Base-by-base conservation (phyloP, 2,888 invertebrate species). In the Ectemnius cavifrons region DNA sequence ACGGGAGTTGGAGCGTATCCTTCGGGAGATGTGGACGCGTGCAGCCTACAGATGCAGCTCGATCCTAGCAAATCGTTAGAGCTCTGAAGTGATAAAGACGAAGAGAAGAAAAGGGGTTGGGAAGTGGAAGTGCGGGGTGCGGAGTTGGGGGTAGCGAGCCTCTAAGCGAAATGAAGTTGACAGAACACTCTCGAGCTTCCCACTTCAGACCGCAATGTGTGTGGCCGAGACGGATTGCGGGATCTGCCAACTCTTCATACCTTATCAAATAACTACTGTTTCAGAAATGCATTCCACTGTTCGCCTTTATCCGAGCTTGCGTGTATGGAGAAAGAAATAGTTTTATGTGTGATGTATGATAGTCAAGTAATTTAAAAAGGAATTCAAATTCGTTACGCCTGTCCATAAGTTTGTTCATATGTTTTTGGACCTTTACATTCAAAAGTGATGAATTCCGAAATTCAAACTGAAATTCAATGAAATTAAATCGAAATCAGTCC, bases 31-130 rank as follows among this genome's bases (percentile, higher is more conserved):
- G 85, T 87, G 88, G 88, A 90, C 90, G 90, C 88, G 88, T 89
- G 85, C 80, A 80, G 89, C 86, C 86, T 89, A 89, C 89, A 89
- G 85, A 89, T 89, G 85, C 80, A 85, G 83, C 83, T 88, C 89
- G 87, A 89, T 88, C 84, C 85, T 84, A 84, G 86, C 89, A 88
- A 90, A 90, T 90, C 90, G 89, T 86, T 84, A 85, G 83, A 70
- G 71, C 67, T 47, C 69, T 69, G 73, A 72, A 67, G 79, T 81
- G 80, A 81, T 82, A 83, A 83, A 81, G 81, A 81, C 83, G 73
- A 81, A 79, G 72, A 59, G 71, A 23, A 23, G 23, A 23, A 23
- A 23, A 23, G 23, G 23, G 23, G 3, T 23, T 3, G 23, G 23
- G 3, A 23, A 23, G 23, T 23, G 23, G 23, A 23, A 23, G 3